Percentiles rank a stretch among this genome's conserved stretches.
Conservation (phyloP, 2,797 vertebrate genomes). For the Rhinophrynus dorsalis region DNA sequence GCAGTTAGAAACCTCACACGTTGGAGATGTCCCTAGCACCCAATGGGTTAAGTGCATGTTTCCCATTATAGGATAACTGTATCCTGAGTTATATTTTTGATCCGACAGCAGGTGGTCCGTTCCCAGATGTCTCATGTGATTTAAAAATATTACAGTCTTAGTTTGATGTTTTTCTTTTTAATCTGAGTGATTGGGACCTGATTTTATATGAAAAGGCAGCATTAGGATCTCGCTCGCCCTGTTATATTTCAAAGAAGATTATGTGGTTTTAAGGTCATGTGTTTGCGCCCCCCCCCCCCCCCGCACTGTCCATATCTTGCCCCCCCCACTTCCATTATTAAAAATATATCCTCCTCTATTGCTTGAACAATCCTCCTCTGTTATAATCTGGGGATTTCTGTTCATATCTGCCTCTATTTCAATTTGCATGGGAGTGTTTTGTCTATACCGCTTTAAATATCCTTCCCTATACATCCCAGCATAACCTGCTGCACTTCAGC, state of each 20-base stretch:
- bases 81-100: constrained; percentile 26
- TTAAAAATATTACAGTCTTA: constrained; percentile 75
- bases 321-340: constrained; percentile 76
- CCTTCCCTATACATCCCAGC: background rate
- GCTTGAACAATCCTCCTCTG: constrained; percentile 66
- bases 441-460: background rate
- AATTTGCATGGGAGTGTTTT: constrained; percentile 1
- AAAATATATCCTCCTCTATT: constrained; percentile 69
- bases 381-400: constrained; percentile 64
- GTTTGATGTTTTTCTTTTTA: constrained; percentile 69
- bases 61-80: background rate
- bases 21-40: no score
- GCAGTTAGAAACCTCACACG: no score
- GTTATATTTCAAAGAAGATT: constrained; percentile 91
- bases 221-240: constrained; percentile 72
- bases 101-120: constrained; percentile 63
- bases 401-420: constrained; percentile 40
- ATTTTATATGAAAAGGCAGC: constrained; percentile 77
- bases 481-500: no score
- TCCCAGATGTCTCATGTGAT: constrained; percentile 68
- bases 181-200: constrained; percentile 66
- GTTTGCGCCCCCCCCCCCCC: constrained; percentile 76
- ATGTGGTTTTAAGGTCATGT: constrained; percentile 86
- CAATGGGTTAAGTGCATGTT: background rate
- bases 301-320: constrained; percentile 59